A percentile compares a stretch with the other conserved stretches of the same genome.
These are phyloP conservation scores for Fregata magnificens DNA, from an alignment of 2,113 vertebrate genomes.

Conservation along the genomic window DNA sequence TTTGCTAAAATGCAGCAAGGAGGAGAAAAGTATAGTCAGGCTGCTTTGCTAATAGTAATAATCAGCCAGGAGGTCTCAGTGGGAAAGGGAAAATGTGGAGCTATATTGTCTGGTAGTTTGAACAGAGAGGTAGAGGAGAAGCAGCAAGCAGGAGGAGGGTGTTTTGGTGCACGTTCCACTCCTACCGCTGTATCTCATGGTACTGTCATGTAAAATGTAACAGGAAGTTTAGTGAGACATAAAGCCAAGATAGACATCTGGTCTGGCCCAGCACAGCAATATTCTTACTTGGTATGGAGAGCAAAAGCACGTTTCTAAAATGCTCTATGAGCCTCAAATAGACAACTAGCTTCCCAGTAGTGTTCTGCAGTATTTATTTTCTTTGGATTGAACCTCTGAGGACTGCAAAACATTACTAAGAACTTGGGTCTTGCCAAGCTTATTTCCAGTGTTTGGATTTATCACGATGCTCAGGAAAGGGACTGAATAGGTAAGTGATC, in stretches of 20 bases:
- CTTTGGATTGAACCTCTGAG: neutral
- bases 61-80: neutral
- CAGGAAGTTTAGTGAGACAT: neutral
- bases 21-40: neutral
- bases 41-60: neutral
- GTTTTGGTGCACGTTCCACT: neutral
- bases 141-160: neutral
- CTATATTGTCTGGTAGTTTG: neutral
- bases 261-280: neutral
- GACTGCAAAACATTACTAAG: fast-evolving
- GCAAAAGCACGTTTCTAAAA: neutral
- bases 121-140: neutral
- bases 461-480: neutral
- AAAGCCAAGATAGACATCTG: neutral
- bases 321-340: neutral
- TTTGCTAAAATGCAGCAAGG: neutral
- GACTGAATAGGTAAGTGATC: neutral
- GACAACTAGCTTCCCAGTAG: neutral
- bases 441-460: neutral
- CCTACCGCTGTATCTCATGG: neutral
- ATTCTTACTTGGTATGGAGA: neutral
- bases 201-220: neutral
- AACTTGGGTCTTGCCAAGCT: neutral
- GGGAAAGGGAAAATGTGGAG: neutral
- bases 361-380: neutral